Conservation (phyloP, 2,797 vertebrate genomes). For the Hirundo rustica region DNA sequence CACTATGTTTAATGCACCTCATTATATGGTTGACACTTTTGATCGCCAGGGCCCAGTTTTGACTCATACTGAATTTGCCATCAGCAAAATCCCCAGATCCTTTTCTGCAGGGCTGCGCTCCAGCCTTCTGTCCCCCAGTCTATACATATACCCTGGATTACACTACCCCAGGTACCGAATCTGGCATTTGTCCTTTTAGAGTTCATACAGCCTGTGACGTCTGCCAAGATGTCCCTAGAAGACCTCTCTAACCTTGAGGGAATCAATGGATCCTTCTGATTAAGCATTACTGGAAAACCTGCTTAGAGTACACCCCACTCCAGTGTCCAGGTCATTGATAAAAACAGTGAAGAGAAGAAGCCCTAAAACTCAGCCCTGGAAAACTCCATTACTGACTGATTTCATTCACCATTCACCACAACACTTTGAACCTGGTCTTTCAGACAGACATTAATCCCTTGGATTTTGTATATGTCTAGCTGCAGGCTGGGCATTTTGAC, state of each 20-base stretch:
- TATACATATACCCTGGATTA: fast-evolving
- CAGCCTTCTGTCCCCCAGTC: neutral
- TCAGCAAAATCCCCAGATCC: neutral
- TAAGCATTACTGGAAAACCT: neutral
- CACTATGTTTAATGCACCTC: too few relatives aligned
- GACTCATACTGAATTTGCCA: neutral
- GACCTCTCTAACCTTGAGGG: neutral
- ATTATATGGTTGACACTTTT: neutral
- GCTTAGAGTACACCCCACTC: neutral
- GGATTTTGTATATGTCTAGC: neutral
- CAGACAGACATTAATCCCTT: neutral
- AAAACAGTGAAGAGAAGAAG: neutral
- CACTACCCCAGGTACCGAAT: neutral
- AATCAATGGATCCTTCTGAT: neutral
- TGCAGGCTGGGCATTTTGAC: neutral
- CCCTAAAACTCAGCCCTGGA: neutral
- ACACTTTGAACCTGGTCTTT: neutral
- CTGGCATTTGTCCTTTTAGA: neutral
- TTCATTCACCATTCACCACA: neutral
- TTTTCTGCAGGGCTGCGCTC: neutral
- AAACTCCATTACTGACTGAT: neutral
- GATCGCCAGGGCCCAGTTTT: neutral
- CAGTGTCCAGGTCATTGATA: neutral
- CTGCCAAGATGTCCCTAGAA: neutral
- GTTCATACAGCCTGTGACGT: neutral